These are phyloP conservation scores for Notamacropus eugenii DNA, from an alignment of 2,797 vertebrate species.

Conservation along the genomic window DNA sequence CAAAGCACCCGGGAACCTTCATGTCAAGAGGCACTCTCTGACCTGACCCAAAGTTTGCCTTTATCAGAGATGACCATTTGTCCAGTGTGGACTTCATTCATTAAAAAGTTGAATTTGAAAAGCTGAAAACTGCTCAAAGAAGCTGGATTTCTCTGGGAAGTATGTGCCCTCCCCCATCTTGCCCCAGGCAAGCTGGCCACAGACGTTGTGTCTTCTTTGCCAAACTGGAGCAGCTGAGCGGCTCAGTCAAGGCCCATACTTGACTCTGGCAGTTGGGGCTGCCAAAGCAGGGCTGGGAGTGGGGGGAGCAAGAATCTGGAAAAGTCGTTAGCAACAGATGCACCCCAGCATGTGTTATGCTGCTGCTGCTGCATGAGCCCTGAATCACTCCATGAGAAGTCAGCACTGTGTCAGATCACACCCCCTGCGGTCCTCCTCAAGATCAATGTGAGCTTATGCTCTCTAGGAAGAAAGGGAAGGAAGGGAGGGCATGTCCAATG, in stretches of 20 bases:
- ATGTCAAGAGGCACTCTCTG: background rate
- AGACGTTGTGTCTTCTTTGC: conserved; percentile 16
- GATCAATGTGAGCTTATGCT: background rate
- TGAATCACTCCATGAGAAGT: background rate
- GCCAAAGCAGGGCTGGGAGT: conserved; percentile 9
- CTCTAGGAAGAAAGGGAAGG: background rate
- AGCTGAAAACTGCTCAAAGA: too few species aligned
- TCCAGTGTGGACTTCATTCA: background rate
- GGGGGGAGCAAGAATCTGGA: conserved; percentile 67
- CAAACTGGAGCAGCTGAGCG: conserved; percentile 56
- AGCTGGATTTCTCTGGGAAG: background rate
- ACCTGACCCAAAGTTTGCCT: background rate
- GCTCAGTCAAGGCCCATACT: background rate
- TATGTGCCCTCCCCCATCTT: background rate
- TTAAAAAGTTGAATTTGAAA: background rate
- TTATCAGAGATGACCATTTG: background rate
- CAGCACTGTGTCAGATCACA: conserved; percentile 40
- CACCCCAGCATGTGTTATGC: conserved; percentile 35
- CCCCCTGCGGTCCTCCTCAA: background rate
- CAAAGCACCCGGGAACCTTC: background rate
- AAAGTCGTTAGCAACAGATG: conserved; percentile 68
- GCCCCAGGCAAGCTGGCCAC: conserved; percentile 35
- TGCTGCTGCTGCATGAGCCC: conserved; percentile 16
- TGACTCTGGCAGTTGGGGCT: conserved; percentile 20
- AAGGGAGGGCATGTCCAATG: background rate